Percentiles rank a stretch among this genome's conserved stretches.
Conservation (phyloP, 2,797 vertebrate species). For the Pampus argenteus region DNA sequence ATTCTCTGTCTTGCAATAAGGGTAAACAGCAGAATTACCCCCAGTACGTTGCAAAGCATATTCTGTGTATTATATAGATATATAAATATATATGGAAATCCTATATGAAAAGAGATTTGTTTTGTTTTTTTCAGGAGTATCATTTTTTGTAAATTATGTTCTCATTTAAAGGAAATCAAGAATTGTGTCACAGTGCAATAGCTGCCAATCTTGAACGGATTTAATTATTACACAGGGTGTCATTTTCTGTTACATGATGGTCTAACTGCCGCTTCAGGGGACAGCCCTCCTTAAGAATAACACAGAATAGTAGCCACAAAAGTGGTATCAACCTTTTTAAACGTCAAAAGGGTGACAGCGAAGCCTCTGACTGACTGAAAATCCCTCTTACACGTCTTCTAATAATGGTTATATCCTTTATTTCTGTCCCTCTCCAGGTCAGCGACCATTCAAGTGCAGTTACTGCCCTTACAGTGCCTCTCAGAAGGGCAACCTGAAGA, state of each 20-base stretch:
- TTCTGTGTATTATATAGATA: neutral
- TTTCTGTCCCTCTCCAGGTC: constrained; percentile 79
- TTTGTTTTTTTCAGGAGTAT: too few species aligned
- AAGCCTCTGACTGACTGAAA: constrained; percentile 16
- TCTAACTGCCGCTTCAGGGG: neutral
- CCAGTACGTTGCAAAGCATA: neutral
- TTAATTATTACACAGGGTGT: neutral
- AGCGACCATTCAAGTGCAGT: constrained; percentile 92
- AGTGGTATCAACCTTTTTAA: too few species aligned
- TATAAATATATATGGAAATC: neutral
- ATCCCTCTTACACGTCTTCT: neutral
- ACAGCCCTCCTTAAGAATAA: neutral
- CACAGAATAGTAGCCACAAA: neutral
- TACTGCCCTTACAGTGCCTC: constrained; percentile 95
- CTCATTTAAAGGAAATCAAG: neutral
- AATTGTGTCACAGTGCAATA: too few species aligned
- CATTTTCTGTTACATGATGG: neutral
- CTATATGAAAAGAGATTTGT: too few species aligned
- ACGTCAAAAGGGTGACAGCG: too few species aligned
- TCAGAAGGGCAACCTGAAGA: constrained; percentile 98
- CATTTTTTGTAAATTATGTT: too few species aligned
- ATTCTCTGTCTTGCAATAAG: neutral
- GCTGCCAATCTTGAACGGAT: too few species aligned
- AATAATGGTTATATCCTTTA: constrained; percentile 3
- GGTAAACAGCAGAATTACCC: neutral